phyloP scores from a whole-genome alignment of 2,797 vertebrate genomes.

The Ambastaia sidthimunki region DNA sequence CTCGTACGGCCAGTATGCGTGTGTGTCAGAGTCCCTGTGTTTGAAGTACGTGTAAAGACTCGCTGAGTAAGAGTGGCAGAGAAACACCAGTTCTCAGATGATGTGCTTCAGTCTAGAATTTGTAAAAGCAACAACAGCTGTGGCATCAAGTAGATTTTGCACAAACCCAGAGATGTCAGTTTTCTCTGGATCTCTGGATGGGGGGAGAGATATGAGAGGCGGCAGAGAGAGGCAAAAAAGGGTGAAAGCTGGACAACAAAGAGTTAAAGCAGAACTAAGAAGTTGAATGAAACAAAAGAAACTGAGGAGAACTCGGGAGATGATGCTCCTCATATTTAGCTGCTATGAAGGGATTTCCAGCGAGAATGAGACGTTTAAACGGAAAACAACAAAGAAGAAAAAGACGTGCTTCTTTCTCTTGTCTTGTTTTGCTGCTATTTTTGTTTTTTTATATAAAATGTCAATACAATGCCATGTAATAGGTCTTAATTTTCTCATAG shows the following conservation, averaged over 20 bases:
- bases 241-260: constrained; percentile 80
- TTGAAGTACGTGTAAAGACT: constrained; percentile 55
- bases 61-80: constrained; percentile 40
- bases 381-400: constrained; percentile 63
- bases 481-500: constrained; percentile 95
- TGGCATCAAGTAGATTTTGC: constrained; percentile 88
- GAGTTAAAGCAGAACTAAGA: constrained; percentile 80
- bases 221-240: constrained; percentile 78
- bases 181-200: constrained; percentile 74
- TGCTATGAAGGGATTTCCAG: constrained; percentile 93
- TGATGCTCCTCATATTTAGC: constrained; percentile 86
- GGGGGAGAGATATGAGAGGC: constrained; percentile 71
- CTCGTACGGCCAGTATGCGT: constrained; percentile 84
- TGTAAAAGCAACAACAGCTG: constrained; percentile 55
- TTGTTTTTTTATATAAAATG: constrained; percentile 87
- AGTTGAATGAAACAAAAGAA: constrained; percentile 74
- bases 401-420: constrained; percentile 86
- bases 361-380: constrained; percentile 78
- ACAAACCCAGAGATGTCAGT: constrained; percentile 84
- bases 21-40: constrained; percentile 60
- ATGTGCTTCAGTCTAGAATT: constrained; percentile 62
- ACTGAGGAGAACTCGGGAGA: constrained; percentile 74
- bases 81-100: constrained; percentile 57
- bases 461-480: constrained; percentile 93
- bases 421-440: constrained; percentile 97